Evolutionary conservation across 2,888 invertebrate species (phyloP).

Genomic region (Danaus chrysippus): DNA sequence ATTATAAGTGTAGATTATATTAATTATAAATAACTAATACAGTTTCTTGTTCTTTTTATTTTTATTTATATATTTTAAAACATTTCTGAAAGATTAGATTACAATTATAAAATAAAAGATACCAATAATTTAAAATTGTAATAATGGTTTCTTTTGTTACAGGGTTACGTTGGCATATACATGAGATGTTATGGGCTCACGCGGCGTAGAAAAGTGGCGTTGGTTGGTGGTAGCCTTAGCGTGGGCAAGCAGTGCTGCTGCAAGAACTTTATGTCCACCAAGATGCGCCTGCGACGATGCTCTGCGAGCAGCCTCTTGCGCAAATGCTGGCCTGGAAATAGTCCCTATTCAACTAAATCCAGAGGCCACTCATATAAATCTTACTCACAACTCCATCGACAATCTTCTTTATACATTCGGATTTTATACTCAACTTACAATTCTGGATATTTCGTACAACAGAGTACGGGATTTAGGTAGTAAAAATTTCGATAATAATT

Average conservation of each 20-base stretch:
- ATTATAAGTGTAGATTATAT: too few relatives aligned
- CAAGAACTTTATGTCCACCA: slow-evolving; percentile 85
- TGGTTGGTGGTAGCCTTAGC: slow-evolving; percentile 76
- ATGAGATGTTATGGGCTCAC: slow-evolving; percentile 78
- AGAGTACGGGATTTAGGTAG: slow-evolving; percentile 88
- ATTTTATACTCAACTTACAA: slow-evolving; percentile 88
- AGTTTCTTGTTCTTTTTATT: too few relatives aligned
- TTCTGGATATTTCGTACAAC: slow-evolving; percentile 90
- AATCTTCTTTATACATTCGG: slow-evolving; percentile 87
- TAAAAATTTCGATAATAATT: slow-evolving; percentile 89
- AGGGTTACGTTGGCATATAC: slow-evolving; percentile 64
- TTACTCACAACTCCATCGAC: slow-evolving; percentile 90
- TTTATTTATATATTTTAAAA: too few relatives aligned
- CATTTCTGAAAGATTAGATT: too few relatives aligned
- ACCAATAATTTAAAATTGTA: not conserved
- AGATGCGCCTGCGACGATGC: slow-evolving; percentile 91
- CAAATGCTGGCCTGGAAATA: slow-evolving; percentile 87
- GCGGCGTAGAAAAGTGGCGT: slow-evolving; percentile 72
- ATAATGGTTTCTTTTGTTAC: slow-evolving; percentile 45
- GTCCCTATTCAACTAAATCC: slow-evolving; percentile 95
- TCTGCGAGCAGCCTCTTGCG: slow-evolving; percentile 85
- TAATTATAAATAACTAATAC: too few relatives aligned
- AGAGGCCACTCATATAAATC: slow-evolving; percentile 88
- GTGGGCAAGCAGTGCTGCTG: slow-evolving; percentile 74
- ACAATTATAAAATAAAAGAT: too few relatives aligned